A percentile compares a stretch with the other conserved stretches of the same genome.
These are phyloP conservation scores for Aphaenogaster ashmeadi DNA, from an alignment of 1,140 invertebrate genomes.

Conservation along the genomic window DNA sequence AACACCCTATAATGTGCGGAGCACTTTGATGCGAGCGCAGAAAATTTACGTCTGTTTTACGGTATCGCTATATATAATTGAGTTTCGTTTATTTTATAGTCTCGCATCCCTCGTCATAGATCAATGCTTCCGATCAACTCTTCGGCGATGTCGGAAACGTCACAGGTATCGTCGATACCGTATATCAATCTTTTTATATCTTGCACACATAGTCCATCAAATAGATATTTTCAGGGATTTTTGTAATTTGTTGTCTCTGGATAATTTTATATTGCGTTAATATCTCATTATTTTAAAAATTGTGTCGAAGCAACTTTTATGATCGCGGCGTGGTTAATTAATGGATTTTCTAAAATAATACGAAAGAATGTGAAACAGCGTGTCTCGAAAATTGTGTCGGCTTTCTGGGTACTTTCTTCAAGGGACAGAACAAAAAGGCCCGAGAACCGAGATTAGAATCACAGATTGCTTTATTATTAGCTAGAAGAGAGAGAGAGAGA, in stretches of 20 bases:
- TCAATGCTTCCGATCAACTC: constrained; percentile 1
- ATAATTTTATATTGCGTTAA: neutral
- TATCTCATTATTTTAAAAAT: neutral
- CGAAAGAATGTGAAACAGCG: constrained; percentile 18
- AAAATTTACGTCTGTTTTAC: constrained; percentile 72
- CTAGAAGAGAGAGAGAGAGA: neutral
- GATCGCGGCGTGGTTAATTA: neutral
- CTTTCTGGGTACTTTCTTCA: constrained; percentile 10
- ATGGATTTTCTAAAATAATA: neutral
- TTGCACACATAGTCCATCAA: neutral
- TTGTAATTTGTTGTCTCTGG: neutral
- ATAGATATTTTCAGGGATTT: neutral
- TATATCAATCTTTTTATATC: neutral
- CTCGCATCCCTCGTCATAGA: constrained; percentile 10
- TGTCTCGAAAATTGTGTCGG: constrained; percentile 12
- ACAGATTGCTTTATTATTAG: constrained; percentile 64
- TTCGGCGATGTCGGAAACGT: neutral
- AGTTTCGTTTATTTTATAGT: constrained; percentile 69
- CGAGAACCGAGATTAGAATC: constrained; percentile 65
- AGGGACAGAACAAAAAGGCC: constrained; percentile 27
- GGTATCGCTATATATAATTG: constrained; percentile 61
- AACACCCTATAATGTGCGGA: neutral
- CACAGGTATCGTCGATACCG: neutral
- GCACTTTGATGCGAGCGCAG: constrained; percentile 27
- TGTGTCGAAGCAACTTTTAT: neutral